Conservation (phyloP, 2,797 vertebrate genomes). For the Dipus sagitta region DNA sequence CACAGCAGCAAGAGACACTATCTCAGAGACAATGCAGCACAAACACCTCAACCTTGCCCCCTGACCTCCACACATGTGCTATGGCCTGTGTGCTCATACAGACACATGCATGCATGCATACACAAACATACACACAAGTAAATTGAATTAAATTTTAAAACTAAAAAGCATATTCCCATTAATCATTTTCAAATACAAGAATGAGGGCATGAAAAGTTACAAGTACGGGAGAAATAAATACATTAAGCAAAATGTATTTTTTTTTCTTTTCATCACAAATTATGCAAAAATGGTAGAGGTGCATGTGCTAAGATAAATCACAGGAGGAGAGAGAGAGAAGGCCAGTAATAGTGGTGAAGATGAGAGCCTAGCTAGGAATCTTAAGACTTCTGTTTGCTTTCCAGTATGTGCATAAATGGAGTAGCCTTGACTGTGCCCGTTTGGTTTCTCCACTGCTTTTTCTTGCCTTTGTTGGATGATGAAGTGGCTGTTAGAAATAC, state of each 20-base stretch:
- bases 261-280: neutral
- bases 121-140: no score
- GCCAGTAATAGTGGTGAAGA: neutral
- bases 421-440: conserved; percentile 49
- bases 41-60: no score
- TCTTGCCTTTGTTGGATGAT: conserved; percentile 31
- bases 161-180: neutral
- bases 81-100: no score
- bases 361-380: neutral
- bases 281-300: neutral
- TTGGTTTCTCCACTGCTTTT: neutral
- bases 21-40: no score
- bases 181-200: conserved; percentile 43
- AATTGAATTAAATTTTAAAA: no score
- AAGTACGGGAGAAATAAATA: neutral
- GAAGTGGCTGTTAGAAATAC: conserved; percentile 64
- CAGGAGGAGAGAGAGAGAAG: neutral
- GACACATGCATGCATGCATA: no score
- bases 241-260: neutral
- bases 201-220: neutral
- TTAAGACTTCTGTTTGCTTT: conserved; percentile 52
- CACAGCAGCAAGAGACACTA: no score
- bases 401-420: neutral
- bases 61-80: no score
- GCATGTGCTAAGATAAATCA: neutral